Percentiles rank a stretch among this genome's conserved stretches.
These are phyloP conservation scores for Miniopterus natalensis DNA, from an alignment of 2,113 vertebrate species.

Conservation along the genomic window DNA sequence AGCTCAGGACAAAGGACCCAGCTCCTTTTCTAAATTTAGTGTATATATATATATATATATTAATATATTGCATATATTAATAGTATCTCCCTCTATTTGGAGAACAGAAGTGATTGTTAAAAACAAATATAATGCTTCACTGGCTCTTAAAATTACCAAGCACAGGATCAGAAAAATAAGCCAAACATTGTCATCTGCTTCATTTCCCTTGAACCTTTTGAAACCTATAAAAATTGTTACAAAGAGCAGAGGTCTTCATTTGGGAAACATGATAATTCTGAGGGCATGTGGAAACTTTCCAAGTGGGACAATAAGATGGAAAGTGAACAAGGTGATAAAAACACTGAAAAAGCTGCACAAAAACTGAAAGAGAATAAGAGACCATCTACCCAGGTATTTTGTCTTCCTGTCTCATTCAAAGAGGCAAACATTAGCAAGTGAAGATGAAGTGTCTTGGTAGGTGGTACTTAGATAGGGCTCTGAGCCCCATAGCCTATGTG, in stretches of 20 bases:
- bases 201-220: neutral
- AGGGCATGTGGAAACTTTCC: neutral
- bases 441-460: neutral
- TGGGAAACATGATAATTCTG: neutral
- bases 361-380: neutral
- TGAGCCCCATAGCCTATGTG: neutral
- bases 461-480: neutral
- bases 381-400: neutral
- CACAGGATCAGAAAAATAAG: neutral
- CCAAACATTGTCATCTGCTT: neutral
- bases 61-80: neutral
- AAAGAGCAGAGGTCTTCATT: neutral
- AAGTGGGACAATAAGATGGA: neutral
- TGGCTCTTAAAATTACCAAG: neutral
- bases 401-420: neutral
- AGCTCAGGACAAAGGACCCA: too few relatives aligned
- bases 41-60: too few relatives aligned
- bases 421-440: neutral
- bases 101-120: constrained; percentile 1
- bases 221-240: neutral
- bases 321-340: neutral
- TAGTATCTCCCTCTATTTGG: neutral
- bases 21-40: too few relatives aligned
- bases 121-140: neutral
- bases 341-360: neutral